Evolutionary conservation across 2,113 vertebrate genomes (phyloP), one percentile per base, ranked within the genome.

Genomic region (Phyllostomus discolor): DNA sequence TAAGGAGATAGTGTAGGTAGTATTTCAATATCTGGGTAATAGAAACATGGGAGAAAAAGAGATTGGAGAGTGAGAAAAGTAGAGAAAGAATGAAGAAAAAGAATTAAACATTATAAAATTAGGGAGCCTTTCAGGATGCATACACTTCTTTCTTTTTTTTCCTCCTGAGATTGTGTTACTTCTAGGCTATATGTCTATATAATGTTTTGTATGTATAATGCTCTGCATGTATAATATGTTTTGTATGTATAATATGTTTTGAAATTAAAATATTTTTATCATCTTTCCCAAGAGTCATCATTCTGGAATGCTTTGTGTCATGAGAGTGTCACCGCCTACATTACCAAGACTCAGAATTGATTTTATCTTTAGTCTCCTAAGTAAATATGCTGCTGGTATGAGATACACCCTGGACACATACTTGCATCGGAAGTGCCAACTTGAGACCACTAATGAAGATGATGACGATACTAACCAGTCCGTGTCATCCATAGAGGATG

Each of bases 391-490:
- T 78, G 98, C 99, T 52, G 99, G 99, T 11, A 98, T 99, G 96
- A 98, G 98, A 94, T 99, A 99, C 0, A 98, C 99, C 12, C 59
- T 99, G 97, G 99, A 99, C 97, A 98, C 98, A 15, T 98, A 98
- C 73, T 97, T 98, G 72, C 97, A 97, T 24, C 99, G 98, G 88
- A 99, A 98, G 88, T 97, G 91, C 52, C 79, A 96, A 14, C 97
- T 97, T 6, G 99, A 99, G 91, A 35, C 97, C 91, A 95, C 98
- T 91, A 98, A 98, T 31, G 97, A 97, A 95, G 98, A 98, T 19
- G 99, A 99, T 90, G 99, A 99, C 2, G 99, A 99, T 62, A 99
- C 99, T 72, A 99, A 99, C 98, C 99, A 99, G 94, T 99, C 99
- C 0, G 99, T 99, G 75, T 99, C 99, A 54, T 99, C 99, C 54